Conservation (phyloP, 2,888 invertebrate species). For the Andrena dorsata region DNA sequence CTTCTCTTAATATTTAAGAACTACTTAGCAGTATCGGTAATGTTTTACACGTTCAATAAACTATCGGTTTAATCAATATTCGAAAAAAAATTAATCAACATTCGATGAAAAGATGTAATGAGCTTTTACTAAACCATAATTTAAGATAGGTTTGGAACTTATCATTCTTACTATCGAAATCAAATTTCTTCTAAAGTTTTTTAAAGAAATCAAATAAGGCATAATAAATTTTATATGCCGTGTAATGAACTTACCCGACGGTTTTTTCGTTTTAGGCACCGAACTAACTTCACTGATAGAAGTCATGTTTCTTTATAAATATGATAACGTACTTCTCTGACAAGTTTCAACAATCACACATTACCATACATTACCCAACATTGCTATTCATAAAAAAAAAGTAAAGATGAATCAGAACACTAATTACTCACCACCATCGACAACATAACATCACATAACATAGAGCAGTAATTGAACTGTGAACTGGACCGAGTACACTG, state of each 20-base stretch:
- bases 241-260: constrained; percentile 78
- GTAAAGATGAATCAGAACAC: not conserved
- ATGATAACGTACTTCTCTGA: not conserved
- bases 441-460: not conserved
- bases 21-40: too few relatives aligned
- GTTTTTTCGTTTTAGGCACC: constrained; percentile 82
- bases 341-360: constrained; percentile 19
- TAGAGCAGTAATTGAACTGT: constrained; percentile 3
- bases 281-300: constrained; percentile 77
- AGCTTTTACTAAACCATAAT: not conserved
- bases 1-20: not conserved
- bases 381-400: constrained; percentile 31
- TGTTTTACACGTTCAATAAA: not conserved
- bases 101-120: not conserved
- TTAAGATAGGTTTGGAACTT: not conserved
- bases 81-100: not conserved
- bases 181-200: constrained; percentile 1
- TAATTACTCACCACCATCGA: constrained; percentile 22
- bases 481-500: not conserved
- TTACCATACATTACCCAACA: not conserved
- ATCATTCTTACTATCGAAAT: not conserved
- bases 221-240: not conserved
- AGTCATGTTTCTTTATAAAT: constrained; percentile 70
- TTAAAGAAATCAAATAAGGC: not conserved
- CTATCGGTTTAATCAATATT: not conserved